Evolutionary conservation across 2,797 vertebrate species (phyloP).

Genomic region (Diglossa cyanea): DNA sequence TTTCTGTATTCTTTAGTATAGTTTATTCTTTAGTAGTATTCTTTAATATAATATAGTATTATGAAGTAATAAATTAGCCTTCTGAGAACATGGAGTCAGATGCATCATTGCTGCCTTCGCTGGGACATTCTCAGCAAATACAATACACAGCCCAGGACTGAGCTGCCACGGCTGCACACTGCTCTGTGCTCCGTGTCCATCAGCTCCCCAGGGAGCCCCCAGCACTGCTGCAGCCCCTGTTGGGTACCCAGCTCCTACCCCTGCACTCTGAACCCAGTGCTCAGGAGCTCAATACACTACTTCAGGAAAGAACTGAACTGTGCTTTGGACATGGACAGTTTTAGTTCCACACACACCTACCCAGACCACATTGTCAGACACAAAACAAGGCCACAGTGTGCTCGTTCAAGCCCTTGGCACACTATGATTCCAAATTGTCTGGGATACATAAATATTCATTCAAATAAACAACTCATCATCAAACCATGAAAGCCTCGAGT

Average conservation of each 20-base stretch:
- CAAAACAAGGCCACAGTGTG: rapidly evolving
- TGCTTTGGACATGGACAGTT: background rate
- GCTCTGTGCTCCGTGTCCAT: background rate
- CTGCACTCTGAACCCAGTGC: background rate
- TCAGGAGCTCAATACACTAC: background rate
- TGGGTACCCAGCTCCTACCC: background rate
- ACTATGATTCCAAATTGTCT: background rate
- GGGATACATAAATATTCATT: background rate
- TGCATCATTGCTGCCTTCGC: too few species aligned
- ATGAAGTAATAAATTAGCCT: too few species aligned
- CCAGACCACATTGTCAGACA: background rate
- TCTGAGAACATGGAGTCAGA: too few species aligned
- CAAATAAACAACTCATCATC: background rate
- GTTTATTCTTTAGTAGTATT: too few species aligned
- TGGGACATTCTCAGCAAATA: too few species aligned
- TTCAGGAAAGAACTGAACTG: background rate
- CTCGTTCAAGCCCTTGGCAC: background rate
- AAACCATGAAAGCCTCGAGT: background rate
- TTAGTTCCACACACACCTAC: background rate
- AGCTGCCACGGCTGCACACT: background rate
- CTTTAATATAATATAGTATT: too few species aligned
- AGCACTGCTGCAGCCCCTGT: background rate
- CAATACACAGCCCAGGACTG: background rate
- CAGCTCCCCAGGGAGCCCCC: background rate
- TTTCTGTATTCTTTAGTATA: too few species aligned